Evolutionary conservation across 1,140 invertebrate species (phyloP).

Genomic region (Acromyrmex echinatior): DNA sequence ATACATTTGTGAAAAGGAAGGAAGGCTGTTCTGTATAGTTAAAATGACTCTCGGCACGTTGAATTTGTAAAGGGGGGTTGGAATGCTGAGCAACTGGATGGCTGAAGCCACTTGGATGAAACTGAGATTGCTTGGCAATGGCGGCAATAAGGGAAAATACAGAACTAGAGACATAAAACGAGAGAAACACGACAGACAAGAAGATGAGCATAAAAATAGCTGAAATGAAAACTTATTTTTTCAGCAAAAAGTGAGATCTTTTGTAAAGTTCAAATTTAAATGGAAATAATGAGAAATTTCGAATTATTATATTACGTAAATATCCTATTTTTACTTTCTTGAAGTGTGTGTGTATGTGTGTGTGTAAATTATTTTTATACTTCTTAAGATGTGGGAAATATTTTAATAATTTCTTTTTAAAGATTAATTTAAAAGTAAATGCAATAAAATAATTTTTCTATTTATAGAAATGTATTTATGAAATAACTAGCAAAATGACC

Average conservation of each 20-base stretch:
- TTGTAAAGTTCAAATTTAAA: neutral
- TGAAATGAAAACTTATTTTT: constrained; percentile 24
- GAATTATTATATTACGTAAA: neutral
- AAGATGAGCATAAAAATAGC: constrained; percentile 36
- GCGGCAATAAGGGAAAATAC: constrained; percentile 41
- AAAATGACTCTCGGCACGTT: constrained; percentile 28
- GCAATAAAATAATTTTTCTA: neutral
- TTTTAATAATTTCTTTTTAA: constrained; percentile 5
- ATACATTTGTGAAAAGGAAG: constrained; percentile 28
- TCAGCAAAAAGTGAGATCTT: neutral
- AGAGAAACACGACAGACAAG: neutral
- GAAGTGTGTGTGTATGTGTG: neutral
- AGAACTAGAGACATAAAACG: constrained; percentile 18
- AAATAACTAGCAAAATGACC: neutral
- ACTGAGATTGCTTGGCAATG: constrained; percentile 62
- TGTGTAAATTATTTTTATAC: neutral
- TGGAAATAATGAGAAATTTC: constrained; percentile 8
- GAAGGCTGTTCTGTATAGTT: constrained; percentile 1
- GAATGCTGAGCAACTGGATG: constrained; percentile 20
- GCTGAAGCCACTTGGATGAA: constrained; percentile 40
- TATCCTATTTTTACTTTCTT: neutral
- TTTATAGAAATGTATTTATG: neutral
- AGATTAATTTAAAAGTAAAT: neutral
- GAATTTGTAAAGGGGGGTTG: constrained; percentile 45
- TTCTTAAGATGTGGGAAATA: neutral